A percentile compares a stretch with the other conserved stretches of the same genome.
These are phyloP conservation scores for Eublepharis macularius DNA, from an alignment of 2,113 vertebrate species.

Conservation along the genomic window DNA sequence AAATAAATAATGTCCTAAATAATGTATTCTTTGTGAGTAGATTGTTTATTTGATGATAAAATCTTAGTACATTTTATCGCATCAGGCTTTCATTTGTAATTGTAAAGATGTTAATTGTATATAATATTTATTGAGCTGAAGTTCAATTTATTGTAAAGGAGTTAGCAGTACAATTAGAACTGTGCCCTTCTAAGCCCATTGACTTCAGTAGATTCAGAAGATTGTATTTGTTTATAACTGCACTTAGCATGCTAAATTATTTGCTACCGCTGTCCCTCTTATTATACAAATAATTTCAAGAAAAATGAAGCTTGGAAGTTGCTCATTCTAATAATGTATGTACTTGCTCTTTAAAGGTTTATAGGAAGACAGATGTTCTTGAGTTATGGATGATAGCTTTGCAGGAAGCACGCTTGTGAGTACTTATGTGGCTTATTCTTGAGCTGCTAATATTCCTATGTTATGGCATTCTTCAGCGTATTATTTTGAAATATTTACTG, in stretches of 20 bases:
- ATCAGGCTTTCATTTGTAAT: conserved; percentile 25
- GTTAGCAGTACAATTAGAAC: too few relatives aligned
- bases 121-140: background rate
- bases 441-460: background rate
- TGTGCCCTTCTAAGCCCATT: too few relatives aligned
- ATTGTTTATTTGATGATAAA: conserved; percentile 19
- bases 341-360: background rate
- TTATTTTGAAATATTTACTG: background rate
- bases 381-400: background rate
- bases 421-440: background rate
- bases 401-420: background rate
- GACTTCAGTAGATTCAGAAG: too few relatives aligned
- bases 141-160: background rate
- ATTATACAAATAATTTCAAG: conserved; percentile 27
- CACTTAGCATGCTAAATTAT: background rate
- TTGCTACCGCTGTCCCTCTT: background rate
- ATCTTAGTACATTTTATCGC: conserved; percentile 10
- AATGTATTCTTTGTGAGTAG: conserved; percentile 9
- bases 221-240: too few relatives aligned
- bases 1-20: conserved; percentile 7
- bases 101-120: conserved; percentile 10
- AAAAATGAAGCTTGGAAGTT: conserved; percentile 31
- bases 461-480: background rate
- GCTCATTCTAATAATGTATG: background rate
- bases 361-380: background rate